Evolutionary conservation across 2,113 vertebrate genomes (phyloP).

Genomic region (Hydrolagus affinis): DNA sequence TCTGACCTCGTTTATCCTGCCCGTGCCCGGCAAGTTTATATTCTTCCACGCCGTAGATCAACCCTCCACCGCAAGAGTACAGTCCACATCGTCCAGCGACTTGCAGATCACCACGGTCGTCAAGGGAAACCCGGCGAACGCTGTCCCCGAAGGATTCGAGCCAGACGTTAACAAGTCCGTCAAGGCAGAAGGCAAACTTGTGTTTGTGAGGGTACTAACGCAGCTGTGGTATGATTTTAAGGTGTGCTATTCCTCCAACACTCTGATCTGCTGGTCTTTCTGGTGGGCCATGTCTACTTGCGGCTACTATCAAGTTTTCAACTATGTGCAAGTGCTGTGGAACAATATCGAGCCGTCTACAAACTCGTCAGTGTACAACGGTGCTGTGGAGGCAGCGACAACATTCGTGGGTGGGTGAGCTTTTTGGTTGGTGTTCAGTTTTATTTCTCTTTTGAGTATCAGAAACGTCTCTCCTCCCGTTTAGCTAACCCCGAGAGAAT

Average conservation of each 20-base stretch:
- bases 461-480: background rate
- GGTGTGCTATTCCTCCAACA: constrained; percentile 52
- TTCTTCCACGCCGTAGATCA: constrained; percentile 45
- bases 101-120: background rate
- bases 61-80: constrained; percentile 15
- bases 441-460: background rate
- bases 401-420: constrained; percentile 51
- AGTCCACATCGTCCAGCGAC: constrained; percentile 6
- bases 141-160: background rate
- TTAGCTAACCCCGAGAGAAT: background rate
- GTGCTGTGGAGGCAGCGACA: constrained; percentile 52
- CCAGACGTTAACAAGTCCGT: background rate
- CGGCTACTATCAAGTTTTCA: constrained; percentile 53
- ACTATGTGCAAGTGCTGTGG: constrained; percentile 59
- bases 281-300: constrained; percentile 59
- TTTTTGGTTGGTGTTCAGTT: background rate
- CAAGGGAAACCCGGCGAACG: background rate
- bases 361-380: constrained; percentile 54
- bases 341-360: constrained; percentile 54
- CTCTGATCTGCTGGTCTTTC: constrained; percentile 54
- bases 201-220: constrained; percentile 4
- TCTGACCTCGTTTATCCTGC: constrained; percentile 47
- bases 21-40: constrained; percentile 49
- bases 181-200: background rate
- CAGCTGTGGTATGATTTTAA: constrained; percentile 52